phyloP scores from a whole-genome alignment of 2,888 invertebrate genomes.

The Drosophila mimica region DNA sequence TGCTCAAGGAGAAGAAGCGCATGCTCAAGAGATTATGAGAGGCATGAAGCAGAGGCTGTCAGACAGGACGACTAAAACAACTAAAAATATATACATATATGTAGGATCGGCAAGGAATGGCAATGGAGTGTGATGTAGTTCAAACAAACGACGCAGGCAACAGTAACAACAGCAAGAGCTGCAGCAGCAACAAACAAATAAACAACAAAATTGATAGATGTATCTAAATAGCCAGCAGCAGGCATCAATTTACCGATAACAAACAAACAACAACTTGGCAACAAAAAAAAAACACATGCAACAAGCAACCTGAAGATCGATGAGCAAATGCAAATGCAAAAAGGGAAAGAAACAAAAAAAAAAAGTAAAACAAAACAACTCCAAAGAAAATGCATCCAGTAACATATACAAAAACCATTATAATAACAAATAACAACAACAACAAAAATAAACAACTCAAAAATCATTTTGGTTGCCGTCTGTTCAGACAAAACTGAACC shows the following conservation, averaged over 20 bases:
- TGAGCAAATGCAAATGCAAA: slow-evolving; percentile 7
- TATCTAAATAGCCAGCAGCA: slow-evolving; percentile 25
- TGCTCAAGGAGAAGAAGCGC: slow-evolving; percentile 93
- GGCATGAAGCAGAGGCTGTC: slow-evolving; percentile 45
- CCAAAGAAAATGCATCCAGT: slow-evolving; percentile 78
- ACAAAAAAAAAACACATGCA: neutral
- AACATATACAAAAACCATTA: slow-evolving; percentile 55
- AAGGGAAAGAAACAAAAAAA: slow-evolving; percentile 1
- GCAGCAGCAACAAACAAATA: neutral
- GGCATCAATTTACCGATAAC: slow-evolving; percentile 56
- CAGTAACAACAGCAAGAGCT: slow-evolving; percentile 6
- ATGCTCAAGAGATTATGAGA: slow-evolving; percentile 94
- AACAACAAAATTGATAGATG: slow-evolving; percentile 14
- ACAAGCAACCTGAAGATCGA: slow-evolving; percentile 4
- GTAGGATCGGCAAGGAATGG: slow-evolving; percentile 21
- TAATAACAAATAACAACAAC: slow-evolving; percentile 28
- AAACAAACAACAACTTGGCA: slow-evolving; percentile 22
- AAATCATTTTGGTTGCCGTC: slow-evolving; percentile 28
- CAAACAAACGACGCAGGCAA: neutral
- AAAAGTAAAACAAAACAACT: slow-evolving; percentile 48
- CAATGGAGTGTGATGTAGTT: slow-evolving; percentile 17
- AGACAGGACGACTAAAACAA: slow-evolving; percentile 5
- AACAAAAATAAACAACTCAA: slow-evolving; percentile 3
- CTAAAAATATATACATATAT: slow-evolving; percentile 7
- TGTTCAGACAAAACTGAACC: slow-evolving; percentile 22